These are phyloP conservation scores for Pipistrellus pygmaeus DNA, from an alignment of 2,797 vertebrate genomes.

Conservation along the genomic window DNA sequence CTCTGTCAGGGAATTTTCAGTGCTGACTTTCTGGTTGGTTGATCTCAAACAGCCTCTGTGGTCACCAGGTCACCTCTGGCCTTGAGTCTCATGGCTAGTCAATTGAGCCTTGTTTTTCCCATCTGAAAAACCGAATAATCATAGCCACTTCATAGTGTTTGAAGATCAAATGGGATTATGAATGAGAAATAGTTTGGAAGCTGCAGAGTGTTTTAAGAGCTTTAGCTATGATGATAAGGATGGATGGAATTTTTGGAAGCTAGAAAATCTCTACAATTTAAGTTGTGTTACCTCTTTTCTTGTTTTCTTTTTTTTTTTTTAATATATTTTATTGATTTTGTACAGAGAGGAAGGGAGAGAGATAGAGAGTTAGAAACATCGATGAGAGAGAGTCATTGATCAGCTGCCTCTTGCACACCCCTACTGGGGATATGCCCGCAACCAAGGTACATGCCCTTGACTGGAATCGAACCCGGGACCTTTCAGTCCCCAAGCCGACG, in stretches of 20 bases:
- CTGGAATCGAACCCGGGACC: too few relatives aligned
- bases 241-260: not conserved
- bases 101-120: not conserved
- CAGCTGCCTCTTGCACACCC: too few relatives aligned
- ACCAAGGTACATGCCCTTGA: too few relatives aligned
- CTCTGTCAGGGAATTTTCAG: not conserved
- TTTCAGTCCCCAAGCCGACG: too few relatives aligned
- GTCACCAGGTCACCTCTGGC: not conserved
- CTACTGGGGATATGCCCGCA: too few relatives aligned
- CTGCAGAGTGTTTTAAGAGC: not conserved
- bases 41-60: not conserved
- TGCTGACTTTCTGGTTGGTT: not conserved
- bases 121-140: not conserved
- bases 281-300: not conserved
- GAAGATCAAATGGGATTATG: conserved; percentile 19
- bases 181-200: not conserved
- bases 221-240: not conserved
- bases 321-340: too few relatives aligned
- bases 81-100: not conserved
- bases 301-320: too few relatives aligned
- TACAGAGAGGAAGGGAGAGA: too few relatives aligned
- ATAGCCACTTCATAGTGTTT: not conserved
- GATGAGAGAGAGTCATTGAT: too few relatives aligned
- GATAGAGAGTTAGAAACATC: too few relatives aligned
- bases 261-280: not conserved